Percentiles rank a stretch among this genome's conserved stretches.
Conservation (phyloP, 2,888 invertebrate species). For the Gastracanthus pulcherrimus region DNA sequence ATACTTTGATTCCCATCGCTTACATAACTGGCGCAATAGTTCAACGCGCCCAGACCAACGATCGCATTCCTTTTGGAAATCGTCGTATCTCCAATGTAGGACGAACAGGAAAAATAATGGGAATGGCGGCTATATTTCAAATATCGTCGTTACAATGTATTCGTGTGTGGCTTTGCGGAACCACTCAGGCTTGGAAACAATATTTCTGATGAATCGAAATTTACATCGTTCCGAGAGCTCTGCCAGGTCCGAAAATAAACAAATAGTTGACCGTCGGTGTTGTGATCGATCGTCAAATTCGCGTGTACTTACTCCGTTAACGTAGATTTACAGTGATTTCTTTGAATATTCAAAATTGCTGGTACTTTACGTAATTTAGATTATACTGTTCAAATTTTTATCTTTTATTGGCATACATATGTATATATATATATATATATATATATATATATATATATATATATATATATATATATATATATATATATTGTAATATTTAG, state of each 20-base stretch:
- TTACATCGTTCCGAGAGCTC: neutral
- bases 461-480: no score
- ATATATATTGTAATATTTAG: no score
- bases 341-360: no score
- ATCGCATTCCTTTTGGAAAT: conserved; percentile 2
- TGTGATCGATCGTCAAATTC: conserved; percentile 18
- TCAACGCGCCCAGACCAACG: neutral
- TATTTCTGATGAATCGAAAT: conserved; percentile 2
- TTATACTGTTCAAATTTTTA: no score
- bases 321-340: no score
- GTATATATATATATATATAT: neutral
- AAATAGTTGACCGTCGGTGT: conserved; percentile 10
- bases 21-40: neutral
- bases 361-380: no score
- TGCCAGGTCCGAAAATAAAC: conserved; percentile 9
- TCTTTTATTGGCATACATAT: no score
- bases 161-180: neutral
- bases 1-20: no score
- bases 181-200: neutral
- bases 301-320: no score
- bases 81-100: neutral
- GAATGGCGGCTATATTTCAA: conserved; percentile 20
- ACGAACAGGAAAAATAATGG: conserved; percentile 5
- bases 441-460: no score
- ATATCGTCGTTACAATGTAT: conserved; percentile 10